Percentiles rank a stretch among this genome's conserved stretches.
Conservation (phyloP, 2,888 invertebrate species). For the Platynereis dumerilii region DNA sequence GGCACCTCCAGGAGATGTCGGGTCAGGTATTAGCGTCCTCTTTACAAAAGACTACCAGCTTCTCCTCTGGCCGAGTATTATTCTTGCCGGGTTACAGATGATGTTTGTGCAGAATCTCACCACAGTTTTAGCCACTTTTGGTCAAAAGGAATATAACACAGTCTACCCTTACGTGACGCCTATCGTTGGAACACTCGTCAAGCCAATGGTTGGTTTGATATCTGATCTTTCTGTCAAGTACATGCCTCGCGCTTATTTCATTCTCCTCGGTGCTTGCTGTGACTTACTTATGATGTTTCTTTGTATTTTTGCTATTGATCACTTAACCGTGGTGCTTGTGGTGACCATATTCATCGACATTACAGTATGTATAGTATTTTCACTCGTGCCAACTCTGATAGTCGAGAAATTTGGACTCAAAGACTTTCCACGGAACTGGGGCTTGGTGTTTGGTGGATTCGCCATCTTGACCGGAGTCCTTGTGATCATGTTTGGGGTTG, state of each 20-base stretch:
- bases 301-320: background rate
- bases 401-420: background rate
- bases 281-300: background rate
- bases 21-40: background rate
- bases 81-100: background rate
- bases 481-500: background rate
- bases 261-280: background rate
- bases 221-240: background rate
- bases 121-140: background rate
- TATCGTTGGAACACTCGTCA: constrained; percentile 3
- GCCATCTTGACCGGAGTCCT: constrained; percentile 2
- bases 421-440: constrained; percentile 1
- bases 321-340: background rate
- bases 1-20: no score
- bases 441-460: constrained; percentile 1
- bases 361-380: background rate
- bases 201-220: background rate
- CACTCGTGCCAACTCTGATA: background rate
- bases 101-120: constrained; percentile 7
- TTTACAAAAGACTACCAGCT: background rate
- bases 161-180: background rate
- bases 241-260: background rate
- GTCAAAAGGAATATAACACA: constrained; percentile 3
- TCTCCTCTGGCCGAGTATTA: constrained; percentile 2
- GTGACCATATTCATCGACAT: background rate